A percentile compares a stretch with the other conserved stretches of the same genome.
Evolutionary conservation across 2,113 vertebrate genomes (phyloP).

Genomic region (Corynorhinus townsendii): DNA sequence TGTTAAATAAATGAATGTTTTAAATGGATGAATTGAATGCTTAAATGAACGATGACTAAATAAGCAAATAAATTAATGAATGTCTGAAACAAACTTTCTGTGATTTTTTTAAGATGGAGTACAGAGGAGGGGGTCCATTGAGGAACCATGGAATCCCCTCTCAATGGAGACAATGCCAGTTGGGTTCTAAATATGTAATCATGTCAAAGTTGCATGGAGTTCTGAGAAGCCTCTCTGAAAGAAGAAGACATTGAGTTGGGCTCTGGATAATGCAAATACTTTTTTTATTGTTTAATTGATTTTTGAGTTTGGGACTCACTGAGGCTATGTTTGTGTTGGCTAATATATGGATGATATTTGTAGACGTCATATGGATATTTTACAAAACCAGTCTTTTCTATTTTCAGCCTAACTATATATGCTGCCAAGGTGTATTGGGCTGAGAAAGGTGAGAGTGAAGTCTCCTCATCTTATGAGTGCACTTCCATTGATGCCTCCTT

Average conservation of each 20-base stretch:
- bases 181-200: background rate
- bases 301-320: background rate
- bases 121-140: background rate
- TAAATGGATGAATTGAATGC: background rate
- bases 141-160: background rate
- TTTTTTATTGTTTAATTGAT: background rate
- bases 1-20: background rate
- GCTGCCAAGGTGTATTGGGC: background rate
- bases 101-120: background rate
- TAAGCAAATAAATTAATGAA: background rate
- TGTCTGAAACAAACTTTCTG: background rate
- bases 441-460: background rate
- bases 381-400: background rate
- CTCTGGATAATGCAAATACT: background rate
- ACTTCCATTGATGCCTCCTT: background rate
- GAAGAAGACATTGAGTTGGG: background rate
- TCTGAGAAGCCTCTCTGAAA: background rate
- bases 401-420: background rate
- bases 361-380: background rate
- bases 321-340: background rate
- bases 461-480: background rate
- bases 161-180: background rate
- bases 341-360: background rate
- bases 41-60: background rate
- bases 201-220: too few species aligned